Base-by-base conservation (phyloP, 1,140 invertebrate genomes). In the Drosophila truncata region DNA sequence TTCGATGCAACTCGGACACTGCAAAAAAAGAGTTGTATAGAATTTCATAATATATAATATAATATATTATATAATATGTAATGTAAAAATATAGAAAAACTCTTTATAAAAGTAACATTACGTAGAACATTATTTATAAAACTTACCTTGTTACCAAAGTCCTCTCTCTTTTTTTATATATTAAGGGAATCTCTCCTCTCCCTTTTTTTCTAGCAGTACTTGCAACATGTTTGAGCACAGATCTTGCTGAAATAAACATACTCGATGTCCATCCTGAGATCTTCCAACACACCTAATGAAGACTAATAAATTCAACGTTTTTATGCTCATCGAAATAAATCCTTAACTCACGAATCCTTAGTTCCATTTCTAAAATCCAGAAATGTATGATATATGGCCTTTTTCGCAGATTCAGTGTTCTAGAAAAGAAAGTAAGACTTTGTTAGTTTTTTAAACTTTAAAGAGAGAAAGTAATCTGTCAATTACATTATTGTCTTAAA, bases 281-380 rank as follows among this genome's bases (percentile, higher is more conserved):
- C 13, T n/a, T 13, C 7, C n/a, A n/a, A n/a, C n/a, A n/a, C n/a
- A n/a, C n/a, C n/a, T n/a, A n/a, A n/a, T n/a, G n/a, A n/a, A n/a
- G n/a, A 10, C 33, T 39, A 29, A 63, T 62, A 54, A 62, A 54
- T 20, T n/a, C 23, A 16, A 33, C 10, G 42, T 33, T 60, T 60
- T 33, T 25, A 49, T 31, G 20, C 0, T 20, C 58, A 60, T 25
- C 25, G 20, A 52, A 52, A 14, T 6, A 18, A n/a, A 52, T 33
- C 29, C 25, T 33, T 2, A 33, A 14, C 20, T 23, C 25, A 20
- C 49, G n/a, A n/a, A 33, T 16, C 16, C 14, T 31, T n/a, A 31
- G 8, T 27, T 18, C 3, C 2, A 16, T 13, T 49, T 25, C 25
- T 6, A 2, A 33, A 52, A 2, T 16, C 14, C 18, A 33, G 3